Base-by-base conservation (phyloP, 2,113 vertebrate species). In the Silurus asotus region DNA sequence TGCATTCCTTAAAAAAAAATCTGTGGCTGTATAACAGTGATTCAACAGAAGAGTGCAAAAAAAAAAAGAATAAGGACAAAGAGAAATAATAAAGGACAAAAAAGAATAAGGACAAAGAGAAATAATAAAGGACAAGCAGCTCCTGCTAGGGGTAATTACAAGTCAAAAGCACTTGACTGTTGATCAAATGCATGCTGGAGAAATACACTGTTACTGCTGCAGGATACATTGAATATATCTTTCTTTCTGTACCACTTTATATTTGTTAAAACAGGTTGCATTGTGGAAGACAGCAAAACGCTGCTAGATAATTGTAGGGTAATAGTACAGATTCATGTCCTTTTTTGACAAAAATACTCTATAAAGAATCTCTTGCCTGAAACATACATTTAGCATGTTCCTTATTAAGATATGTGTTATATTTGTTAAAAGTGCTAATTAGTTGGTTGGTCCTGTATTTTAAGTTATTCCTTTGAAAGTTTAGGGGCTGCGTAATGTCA, bases 91-190 rank as follows among this genome's bases (percentile, higher is more conserved):
- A 1, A 51, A 76, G 72, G 48, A 8, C 23, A 64, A 48, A 37
- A 37, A 85, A 45, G n/a, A 67, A 23, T 45, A 79, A 79, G 84
- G 75, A 79, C 51, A 58, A 62, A 69, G 19, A 23, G 49, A 69
- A 78, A 67, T 69, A 58, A 67, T 28, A 1, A 51, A 76, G 72
- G 48, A 8, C 23, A 64, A 48, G 45, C 23, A 76, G 48, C 58
- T 64, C 83, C 23, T 84, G 9, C 45, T 59, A 76, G 84, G 75
- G 49, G 74, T 85, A 65, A 84, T 64, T 25, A 45, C 81, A 83
- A 67, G 69, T 59, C 61, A 25, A 84, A 77, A 77, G n/a, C 37
- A 74, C 70, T 76, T 62, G 70, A 62, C 70, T 64, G 15, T 45
- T 6, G 56, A 84, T 49, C 56, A 76, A 77, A 65, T 76, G 25